phyloP scores from a whole-genome alignment of 37 sponge, comb jelly and placozoan species.

The Halichondria panicea region DNA sequence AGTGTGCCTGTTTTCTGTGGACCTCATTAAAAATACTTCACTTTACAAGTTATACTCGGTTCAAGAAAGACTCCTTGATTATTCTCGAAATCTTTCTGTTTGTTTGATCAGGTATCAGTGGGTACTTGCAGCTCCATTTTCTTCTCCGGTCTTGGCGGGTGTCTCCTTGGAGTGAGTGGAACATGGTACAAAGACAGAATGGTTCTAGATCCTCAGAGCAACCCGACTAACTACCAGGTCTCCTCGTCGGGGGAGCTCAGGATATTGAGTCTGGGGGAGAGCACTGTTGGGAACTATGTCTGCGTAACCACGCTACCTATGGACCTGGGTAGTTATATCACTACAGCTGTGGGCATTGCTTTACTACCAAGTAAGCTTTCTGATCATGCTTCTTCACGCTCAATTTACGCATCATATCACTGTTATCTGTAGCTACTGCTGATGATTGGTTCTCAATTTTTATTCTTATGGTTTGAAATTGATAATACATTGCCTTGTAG shows the following conservation, averaged over 20 bases:
- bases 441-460: too few relatives aligned
- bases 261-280: background rate
- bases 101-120: constrained; percentile 2
- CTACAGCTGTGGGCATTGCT: background rate
- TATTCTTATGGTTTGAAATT: too few relatives aligned
- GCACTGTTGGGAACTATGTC: constrained; percentile 14
- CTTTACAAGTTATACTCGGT: too few relatives aligned
- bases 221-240: background rate
- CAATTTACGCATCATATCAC: too few relatives aligned
- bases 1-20: too few relatives aligned
- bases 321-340: background rate
- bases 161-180: background rate
- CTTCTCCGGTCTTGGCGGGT: background rate
- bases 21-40: too few relatives aligned
- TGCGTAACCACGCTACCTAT: constrained; percentile 5
- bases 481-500: too few relatives aligned
- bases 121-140: constrained; percentile 18
- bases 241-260: constrained; percentile 17
- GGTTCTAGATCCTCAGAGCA: background rate
- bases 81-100: too few relatives aligned
- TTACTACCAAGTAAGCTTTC: constrained; percentile 11
- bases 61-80: too few relatives aligned
- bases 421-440: too few relatives aligned
- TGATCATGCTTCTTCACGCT: too few relatives aligned
- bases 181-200: constrained; percentile 16